phyloP scores from a whole-genome alignment of 2,113 vertebrate species.

The Amblyornis subalaris region DNA sequence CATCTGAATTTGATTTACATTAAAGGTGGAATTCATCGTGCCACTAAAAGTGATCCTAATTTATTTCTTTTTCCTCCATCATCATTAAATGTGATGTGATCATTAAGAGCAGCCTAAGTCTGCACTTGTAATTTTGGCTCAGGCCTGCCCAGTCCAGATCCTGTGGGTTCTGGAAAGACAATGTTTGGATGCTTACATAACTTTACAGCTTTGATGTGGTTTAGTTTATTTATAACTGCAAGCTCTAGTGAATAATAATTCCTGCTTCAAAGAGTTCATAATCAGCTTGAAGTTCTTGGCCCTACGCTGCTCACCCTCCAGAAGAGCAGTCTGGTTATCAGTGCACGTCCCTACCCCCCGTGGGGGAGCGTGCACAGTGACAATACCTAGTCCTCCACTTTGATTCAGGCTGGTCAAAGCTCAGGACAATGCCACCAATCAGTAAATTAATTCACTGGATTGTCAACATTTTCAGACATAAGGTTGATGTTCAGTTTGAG shows the following conservation, averaged over 20 bases:
- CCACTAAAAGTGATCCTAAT: not conserved
- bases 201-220: slow-evolving; percentile 37
- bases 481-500: not conserved
- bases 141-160: not conserved
- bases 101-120: not conserved
- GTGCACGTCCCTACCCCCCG: not conserved
- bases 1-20: not conserved
- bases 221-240: slow-evolving; percentile 56
- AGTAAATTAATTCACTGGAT: not conserved
- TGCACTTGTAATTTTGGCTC: not conserved
- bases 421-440: not conserved
- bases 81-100: not conserved
- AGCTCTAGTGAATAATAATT: slow-evolving; percentile 27
- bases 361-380: not conserved
- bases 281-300: not conserved
- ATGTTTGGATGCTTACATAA: slow-evolving; percentile 36
- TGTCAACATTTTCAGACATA: not conserved
- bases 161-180: not conserved
- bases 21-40: not conserved
- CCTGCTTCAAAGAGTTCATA: slow-evolving; percentile 21
- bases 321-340: not conserved
- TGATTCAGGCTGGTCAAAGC: not conserved
- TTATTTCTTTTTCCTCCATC: not conserved
- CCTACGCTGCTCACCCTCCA: not conserved
- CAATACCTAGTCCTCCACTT: not conserved